Percentiles rank a stretch among this genome's conserved stretches.
Evolutionary conservation across 2,888 invertebrate species (phyloP).

Genomic region (Sinhomidia bicolor): DNA sequence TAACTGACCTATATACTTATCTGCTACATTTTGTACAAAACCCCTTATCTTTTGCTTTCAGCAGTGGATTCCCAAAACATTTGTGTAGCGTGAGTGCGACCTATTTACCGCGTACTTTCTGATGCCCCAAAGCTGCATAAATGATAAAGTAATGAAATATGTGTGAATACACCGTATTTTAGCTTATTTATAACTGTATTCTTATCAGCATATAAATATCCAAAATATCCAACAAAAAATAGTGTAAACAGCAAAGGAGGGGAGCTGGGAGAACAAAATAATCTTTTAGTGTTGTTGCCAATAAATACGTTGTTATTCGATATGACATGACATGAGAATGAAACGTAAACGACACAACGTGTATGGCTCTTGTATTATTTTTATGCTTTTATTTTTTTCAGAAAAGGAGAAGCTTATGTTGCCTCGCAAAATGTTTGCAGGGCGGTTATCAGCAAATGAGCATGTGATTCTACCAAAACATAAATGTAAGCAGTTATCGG

Average conservation of each 20-base stretch:
- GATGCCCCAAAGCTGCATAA: no score
- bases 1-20: no score
- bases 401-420: constrained; percentile 25
- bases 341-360: constrained; percentile 25
- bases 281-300: constrained; percentile 54
- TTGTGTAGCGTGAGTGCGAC: no score
- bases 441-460: constrained; percentile 24
- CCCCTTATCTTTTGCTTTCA: no score
- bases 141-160: neutral
- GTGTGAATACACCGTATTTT: neutral
- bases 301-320: constrained; percentile 25
- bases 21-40: no score
- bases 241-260: constrained; percentile 52
- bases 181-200: neutral
- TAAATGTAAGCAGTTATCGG: neutral
- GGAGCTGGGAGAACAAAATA: constrained; percentile 53
- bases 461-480: constrained; percentile 4
- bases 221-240: constrained; percentile 43
- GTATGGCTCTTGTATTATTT: no score
- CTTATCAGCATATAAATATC: no score
- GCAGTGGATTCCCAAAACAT: no score
- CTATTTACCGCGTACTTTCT: no score
- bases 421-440: constrained; percentile 44
- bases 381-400: no score
- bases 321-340: neutral